A percentile compares a stretch with the other conserved stretches of the same genome.
Evolutionary conservation across 2,113 vertebrate species (phyloP).

Genomic region (Anolis sagrei): DNA sequence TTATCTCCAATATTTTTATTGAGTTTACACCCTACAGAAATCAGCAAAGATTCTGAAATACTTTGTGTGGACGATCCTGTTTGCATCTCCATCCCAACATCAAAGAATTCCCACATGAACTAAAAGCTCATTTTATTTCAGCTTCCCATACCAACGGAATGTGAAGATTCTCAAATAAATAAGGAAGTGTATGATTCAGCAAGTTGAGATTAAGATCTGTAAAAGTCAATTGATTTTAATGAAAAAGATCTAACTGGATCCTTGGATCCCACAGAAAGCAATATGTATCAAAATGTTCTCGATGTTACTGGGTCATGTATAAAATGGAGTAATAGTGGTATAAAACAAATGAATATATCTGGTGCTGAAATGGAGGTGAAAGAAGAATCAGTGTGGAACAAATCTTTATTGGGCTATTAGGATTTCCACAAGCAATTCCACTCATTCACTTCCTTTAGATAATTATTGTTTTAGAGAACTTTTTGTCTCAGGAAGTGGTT

Average conservation of each 20-base stretch:
- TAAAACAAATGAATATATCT: background rate
- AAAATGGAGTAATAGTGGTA: background rate
- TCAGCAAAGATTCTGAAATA: rapidly evolving
- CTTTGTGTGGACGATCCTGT: background rate
- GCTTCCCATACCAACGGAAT: background rate
- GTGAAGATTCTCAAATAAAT: rapidly evolving
- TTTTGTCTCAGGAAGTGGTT: background rate
- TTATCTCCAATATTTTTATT: background rate
- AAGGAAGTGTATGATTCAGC: background rate
- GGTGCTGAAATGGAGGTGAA: background rate
- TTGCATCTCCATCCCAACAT: rapidly evolving
- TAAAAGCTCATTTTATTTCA: background rate
- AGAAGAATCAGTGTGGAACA: constrained; percentile 21
- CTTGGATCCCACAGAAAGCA: background rate
- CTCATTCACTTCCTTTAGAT: background rate
- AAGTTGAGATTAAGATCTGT: background rate
- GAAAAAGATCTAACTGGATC: background rate
- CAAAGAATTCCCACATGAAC: rapidly evolving
- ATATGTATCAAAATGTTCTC: background rate
- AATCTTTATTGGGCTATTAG: background rate
- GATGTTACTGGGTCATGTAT: background rate
- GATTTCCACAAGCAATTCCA: background rate
- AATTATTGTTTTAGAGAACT: background rate
- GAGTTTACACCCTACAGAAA: rapidly evolving
- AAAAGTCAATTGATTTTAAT: background rate